Evolutionary conservation across 2,888 invertebrate species (phyloP), one percentile per base, ranked within the genome.

Genomic region (Amphipyra tragopoginis): DNA sequence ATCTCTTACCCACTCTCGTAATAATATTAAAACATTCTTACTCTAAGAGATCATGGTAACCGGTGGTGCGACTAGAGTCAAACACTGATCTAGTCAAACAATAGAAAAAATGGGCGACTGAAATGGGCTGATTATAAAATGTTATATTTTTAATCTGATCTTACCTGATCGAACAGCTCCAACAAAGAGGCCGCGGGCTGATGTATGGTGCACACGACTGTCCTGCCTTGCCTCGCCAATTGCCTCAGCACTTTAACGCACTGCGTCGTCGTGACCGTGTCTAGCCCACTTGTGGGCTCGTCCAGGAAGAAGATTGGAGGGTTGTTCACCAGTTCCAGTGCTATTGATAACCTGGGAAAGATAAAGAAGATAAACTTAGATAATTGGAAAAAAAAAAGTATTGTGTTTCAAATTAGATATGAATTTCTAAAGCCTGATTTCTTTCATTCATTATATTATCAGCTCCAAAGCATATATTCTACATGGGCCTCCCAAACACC

Each of bases 291-390:
- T 0, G 98, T 98, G 0, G 98, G 98, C 87, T 98, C 98, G 85
- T 98, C 98, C 76, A 98, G 95, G 88, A 97, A 98, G 93, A 98
- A 97, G 15, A 97, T 96, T 26, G 97, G 97, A 0, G 97, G 98
- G 87, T 98, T 98, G 87, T 97, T 97, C 57, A 98, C 97, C 74
- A 98, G 91, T 85, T 98, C 98, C 65, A 97, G 88, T 0, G 98
- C 98, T 75, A 98, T 97, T 10, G 97, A 97, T 69, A 98, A 95
- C 65, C 95, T 95, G 85, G 0, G 64, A 78, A 45, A 45, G 26
- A 38, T 14, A 13, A 10, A 0, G 13, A 7, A 1, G 38, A 11
- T 42, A 5, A 29, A 1, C 5, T 29, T 29, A 4, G 29, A 10
- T 36, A 36, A 5, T 10, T 10, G 9, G 10, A 9, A 8, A 36